A percentile compares a stretch with the other conserved stretches of the same genome.
Conservation (phyloP, 2,888 invertebrate species). For the Ichneumoninae sp. region DNA sequence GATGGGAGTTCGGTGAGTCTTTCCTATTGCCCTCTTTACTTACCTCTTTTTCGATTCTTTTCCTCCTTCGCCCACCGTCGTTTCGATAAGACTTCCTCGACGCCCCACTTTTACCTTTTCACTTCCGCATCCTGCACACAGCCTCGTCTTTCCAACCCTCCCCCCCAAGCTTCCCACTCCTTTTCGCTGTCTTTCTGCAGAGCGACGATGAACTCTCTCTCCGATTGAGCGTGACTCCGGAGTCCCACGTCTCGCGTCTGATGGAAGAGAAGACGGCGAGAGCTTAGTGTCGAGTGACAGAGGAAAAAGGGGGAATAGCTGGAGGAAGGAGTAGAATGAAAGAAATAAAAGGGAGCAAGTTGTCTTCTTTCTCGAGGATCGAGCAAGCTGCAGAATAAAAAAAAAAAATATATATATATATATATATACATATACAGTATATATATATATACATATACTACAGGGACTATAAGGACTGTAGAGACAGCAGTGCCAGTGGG, state of each 20-base stretch:
- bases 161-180: constrained; percentile 29
- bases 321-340: constrained; percentile 17
- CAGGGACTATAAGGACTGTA: constrained; percentile 55
- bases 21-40: constrained; percentile 25
- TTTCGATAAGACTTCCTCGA: constrained; percentile 50
- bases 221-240: constrained; percentile 56
- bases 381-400: constrained; percentile 45
- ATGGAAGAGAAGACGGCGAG: constrained; percentile 47
- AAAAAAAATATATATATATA: not conserved
- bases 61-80: constrained; percentile 13
- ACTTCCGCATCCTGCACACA: constrained; percentile 57
- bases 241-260: constrained; percentile 40
- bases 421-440: constrained; percentile 37
- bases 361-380: constrained; percentile 42
- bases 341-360: constrained; percentile 25
- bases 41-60: constrained; percentile 25
- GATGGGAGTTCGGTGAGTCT: constrained; percentile 28
- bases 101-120: constrained; percentile 60
- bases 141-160: constrained; percentile 22
- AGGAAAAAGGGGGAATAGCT: constrained; percentile 36
- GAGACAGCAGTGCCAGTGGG: constrained; percentile 33
- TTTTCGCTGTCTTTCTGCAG: constrained; percentile 43
- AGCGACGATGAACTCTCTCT: constrained; percentile 59
- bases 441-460: constrained; percentile 37
- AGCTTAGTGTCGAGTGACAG: constrained; percentile 62